A percentile compares a stretch with the other conserved stretches of the same genome.
These are phyloP conservation scores for Alethe castanea DNA, from an alignment of 2,113 vertebrate species.

Conservation along the genomic window DNA sequence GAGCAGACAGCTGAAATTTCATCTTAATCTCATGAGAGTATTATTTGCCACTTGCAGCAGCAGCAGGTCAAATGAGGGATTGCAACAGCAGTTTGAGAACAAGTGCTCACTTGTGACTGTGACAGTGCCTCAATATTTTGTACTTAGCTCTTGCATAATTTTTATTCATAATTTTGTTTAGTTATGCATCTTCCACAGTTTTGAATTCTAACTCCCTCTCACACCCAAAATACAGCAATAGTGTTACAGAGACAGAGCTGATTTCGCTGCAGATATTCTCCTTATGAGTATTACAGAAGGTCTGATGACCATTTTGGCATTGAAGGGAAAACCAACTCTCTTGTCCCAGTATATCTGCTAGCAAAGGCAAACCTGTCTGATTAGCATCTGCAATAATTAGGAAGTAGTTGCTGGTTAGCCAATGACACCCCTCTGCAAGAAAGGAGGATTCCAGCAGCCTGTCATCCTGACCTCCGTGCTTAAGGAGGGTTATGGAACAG, in stretches of 20 bases:
- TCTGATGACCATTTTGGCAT: neutral
- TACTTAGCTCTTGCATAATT: neutral
- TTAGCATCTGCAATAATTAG: neutral
- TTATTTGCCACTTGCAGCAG: neutral
- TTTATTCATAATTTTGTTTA: neutral
- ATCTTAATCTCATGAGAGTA: neutral
- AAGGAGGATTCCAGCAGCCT: neutral
- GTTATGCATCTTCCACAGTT: neutral
- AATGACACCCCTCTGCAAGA: neutral
- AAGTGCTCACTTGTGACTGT: too few relatives aligned
- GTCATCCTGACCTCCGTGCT: neutral
- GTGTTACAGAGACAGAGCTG: rapidly evolving
- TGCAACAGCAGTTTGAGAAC: neutral
- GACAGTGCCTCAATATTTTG: neutral
- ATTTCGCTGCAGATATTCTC: neutral
- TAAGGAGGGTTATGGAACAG: neutral
- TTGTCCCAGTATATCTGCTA: neutral
- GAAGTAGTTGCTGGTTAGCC: neutral
- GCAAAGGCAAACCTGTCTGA: neutral
- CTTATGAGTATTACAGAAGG: neutral
- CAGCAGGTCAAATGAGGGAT: neutral
- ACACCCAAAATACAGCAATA: neutral
- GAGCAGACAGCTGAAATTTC: neutral
- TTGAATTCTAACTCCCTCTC: neutral
- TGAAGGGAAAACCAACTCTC: neutral